These are phyloP conservation scores for Galendromus occidentalis DNA, from an alignment of 1,140 invertebrate species.

Conservation along the genomic window DNA sequence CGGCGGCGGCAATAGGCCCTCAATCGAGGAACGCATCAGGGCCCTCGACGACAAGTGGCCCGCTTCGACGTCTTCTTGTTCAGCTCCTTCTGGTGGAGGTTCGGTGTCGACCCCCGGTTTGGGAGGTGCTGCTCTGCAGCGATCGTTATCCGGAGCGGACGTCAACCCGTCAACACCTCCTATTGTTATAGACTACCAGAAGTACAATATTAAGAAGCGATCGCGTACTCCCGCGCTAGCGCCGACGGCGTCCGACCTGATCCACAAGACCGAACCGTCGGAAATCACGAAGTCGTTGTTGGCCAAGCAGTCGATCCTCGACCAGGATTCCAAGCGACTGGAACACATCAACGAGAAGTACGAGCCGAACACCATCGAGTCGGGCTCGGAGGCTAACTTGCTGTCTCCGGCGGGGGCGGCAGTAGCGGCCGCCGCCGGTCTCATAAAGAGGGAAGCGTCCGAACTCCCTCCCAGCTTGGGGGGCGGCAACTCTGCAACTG, in stretches of 20 bases:
- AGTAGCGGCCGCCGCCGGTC: slow-evolving; percentile 22
- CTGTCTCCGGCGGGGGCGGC: neutral
- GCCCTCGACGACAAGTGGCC: slow-evolving; percentile 62
- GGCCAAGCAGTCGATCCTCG: slow-evolving; percentile 77
- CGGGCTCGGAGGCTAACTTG: slow-evolving; percentile 2
- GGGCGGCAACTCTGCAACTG: no score
- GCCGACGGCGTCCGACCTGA: slow-evolving; percentile 25
- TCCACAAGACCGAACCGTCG: slow-evolving; percentile 47
- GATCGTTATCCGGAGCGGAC: slow-evolving; percentile 23
- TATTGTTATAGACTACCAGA: slow-evolving; percentile 31
- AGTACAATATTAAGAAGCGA: slow-evolving; percentile 33
- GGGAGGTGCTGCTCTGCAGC: slow-evolving; percentile 14
- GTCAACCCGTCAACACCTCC: slow-evolving; percentile 30
- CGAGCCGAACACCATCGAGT: slow-evolving; percentile 39
- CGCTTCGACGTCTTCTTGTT: slow-evolving; percentile 15
- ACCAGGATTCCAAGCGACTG: slow-evolving; percentile 77
- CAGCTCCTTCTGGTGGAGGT: neutral
- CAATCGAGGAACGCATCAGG: slow-evolving; percentile 64
- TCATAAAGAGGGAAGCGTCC: slow-evolving; percentile 15
- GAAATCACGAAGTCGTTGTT: slow-evolving; percentile 79
- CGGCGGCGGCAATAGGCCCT: slow-evolving; percentile 21
- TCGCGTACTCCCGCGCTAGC: slow-evolving; percentile 18
- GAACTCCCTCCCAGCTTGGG: neutral
- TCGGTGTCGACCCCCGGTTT: slow-evolving; percentile 13
- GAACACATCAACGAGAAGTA: slow-evolving; percentile 71